phyloP scores from a whole-genome alignment of 1,140 invertebrate genomes.

The Orussus abietinus region DNA sequence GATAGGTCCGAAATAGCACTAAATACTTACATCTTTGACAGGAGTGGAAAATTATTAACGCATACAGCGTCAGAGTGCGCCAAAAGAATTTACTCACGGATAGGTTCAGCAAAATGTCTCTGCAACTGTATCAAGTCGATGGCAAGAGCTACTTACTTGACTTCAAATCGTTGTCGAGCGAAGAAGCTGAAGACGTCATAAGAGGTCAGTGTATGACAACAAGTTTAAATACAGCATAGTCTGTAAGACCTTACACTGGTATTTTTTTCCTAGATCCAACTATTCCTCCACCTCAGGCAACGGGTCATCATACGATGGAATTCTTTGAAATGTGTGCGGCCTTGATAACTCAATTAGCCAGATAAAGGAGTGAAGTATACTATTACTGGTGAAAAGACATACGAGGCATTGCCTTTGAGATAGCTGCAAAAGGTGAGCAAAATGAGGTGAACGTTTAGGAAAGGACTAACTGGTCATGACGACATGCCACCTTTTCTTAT shows the following conservation, averaged over 20 bases:
- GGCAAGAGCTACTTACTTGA: slow-evolving; percentile 95
- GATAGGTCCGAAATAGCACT: not conserved
- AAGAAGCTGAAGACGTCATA: slow-evolving; percentile 63
- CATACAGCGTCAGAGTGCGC: slow-evolving; percentile 88
- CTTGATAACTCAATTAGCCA: slow-evolving; percentile 94
- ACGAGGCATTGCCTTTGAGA: no score
- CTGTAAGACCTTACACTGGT: no score
- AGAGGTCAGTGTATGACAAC: slow-evolving; percentile 57
- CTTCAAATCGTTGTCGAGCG: slow-evolving; percentile 90
- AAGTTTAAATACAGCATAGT: no score
- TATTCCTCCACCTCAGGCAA: slow-evolving; percentile 51
- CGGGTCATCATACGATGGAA: slow-evolving; percentile 94
- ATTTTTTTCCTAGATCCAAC: slow-evolving; percentile 39
- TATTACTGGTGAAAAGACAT: no score
- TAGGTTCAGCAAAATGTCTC: slow-evolving; percentile 92
- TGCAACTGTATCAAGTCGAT: slow-evolving; percentile 98
- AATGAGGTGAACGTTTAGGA: no score
- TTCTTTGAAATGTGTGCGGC: slow-evolving; percentile 99
- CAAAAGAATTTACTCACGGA: slow-evolving; percentile 78
- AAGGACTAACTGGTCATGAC: no score
- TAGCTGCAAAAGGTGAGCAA: no score
- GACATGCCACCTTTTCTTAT: no score
- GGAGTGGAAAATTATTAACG: slow-evolving; percentile 99
- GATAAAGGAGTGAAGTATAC: no score
- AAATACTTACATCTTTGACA: slow-evolving; percentile 28